A percentile compares a stretch with the other conserved stretches of the same genome.
These are phyloP conservation scores for Cryptotis parvus DNA, from an alignment of 2,113 vertebrate species.

Conservation along the genomic window DNA sequence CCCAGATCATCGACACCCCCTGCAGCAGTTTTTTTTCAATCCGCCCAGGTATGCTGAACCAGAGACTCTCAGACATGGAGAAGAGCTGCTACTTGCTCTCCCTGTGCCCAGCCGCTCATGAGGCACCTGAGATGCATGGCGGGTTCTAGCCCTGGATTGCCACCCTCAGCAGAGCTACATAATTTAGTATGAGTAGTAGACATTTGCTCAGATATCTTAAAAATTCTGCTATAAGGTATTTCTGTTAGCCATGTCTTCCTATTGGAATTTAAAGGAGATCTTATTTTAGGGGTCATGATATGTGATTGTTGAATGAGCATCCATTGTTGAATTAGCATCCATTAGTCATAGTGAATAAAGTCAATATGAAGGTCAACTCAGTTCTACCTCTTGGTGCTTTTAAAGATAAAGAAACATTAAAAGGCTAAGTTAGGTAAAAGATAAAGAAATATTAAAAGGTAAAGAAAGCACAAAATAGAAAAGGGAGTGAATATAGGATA, in stretches of 20 bases:
- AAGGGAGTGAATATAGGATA: neutral
- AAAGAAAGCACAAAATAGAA: neutral
- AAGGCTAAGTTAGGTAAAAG: neutral
- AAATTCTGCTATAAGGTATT: conserved; percentile 22
- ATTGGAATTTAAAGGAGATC: neutral
- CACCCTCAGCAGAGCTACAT: too few relatives aligned
- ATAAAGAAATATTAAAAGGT: neutral
- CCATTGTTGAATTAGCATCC: conserved; percentile 32
- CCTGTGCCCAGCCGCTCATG: too few relatives aligned
- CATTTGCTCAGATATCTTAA: neutral
- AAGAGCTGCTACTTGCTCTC: too few relatives aligned
- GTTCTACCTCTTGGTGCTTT: neutral
- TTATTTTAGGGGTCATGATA: neutral
- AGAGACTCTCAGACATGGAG: too few relatives aligned
- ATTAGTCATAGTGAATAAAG: conserved; percentile 7
- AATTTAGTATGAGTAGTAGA: neutral
- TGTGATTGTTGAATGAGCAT: conserved; percentile 31
- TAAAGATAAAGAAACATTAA: neutral
- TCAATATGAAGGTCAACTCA: neutral
- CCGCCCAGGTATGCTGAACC: too few relatives aligned
- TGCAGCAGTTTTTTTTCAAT: too few relatives aligned
- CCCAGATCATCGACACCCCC: too few relatives aligned
- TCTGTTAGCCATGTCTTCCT: neutral
- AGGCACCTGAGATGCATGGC: too few relatives aligned
- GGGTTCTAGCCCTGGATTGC: too few relatives aligned